Conservation (phyloP, 1,140 invertebrate genomes). For the Nasonia longicornis region DNA sequence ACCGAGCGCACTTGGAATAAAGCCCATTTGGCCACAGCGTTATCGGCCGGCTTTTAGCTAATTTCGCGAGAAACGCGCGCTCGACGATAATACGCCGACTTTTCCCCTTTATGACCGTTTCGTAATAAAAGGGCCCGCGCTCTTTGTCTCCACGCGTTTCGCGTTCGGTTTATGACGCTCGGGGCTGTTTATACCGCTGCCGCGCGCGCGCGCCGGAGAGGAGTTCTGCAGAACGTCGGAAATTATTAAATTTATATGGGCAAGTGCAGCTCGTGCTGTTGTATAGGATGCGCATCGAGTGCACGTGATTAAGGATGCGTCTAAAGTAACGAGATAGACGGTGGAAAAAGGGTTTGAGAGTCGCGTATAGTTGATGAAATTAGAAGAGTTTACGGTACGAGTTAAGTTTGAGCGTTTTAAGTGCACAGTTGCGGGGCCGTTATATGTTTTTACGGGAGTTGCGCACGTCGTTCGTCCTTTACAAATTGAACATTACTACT, state of each 20-base stretch:
- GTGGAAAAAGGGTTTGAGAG: neutral
- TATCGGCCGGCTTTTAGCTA: constrained; percentile 8
- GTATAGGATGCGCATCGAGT: neutral
- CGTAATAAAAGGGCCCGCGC: constrained; percentile 6
- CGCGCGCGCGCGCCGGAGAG: neutral
- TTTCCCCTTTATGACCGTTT: constrained; percentile 23
- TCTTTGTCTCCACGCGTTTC: neutral
- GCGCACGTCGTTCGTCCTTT: too few relatives aligned
- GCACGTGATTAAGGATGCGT: neutral
- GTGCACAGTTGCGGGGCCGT: neutral
- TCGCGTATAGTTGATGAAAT: neutral
- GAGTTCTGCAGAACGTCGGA: neutral
- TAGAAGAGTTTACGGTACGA: neutral
- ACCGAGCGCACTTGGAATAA: neutral
- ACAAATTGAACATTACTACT: too few relatives aligned
- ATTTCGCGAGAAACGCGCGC: constrained; percentile 6
- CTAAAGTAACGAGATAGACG: neutral
- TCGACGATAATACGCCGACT: neutral
- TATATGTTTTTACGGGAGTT: too few relatives aligned
- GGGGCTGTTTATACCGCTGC: neutral
- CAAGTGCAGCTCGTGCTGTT: neutral
- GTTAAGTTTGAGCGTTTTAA: neutral
- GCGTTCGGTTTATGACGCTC: neutral
- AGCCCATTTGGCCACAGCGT: constrained; percentile 3
- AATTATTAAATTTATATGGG: constrained; percentile 17